These are phyloP conservation scores for Argyresthia goedartella DNA, from an alignment of 2,888 invertebrate species.

Conservation along the genomic window DNA sequence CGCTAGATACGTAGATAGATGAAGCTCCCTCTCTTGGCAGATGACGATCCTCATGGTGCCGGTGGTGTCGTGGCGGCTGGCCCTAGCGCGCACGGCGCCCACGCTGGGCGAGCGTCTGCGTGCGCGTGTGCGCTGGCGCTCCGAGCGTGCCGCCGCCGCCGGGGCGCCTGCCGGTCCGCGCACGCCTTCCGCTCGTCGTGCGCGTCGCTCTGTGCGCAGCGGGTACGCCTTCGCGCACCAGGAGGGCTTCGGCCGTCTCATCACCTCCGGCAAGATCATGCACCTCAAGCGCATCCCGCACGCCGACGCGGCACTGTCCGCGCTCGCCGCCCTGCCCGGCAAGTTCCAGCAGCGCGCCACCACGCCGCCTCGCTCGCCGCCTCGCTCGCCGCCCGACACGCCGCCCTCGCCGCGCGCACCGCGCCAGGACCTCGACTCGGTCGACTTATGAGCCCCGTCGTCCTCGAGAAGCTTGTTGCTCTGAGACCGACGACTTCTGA, in stretches of 20 bases:
- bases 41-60: slow-evolving; percentile 90
- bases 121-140: slow-evolving; percentile 79
- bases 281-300: slow-evolving; percentile 83
- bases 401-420: slow-evolving; percentile 70
- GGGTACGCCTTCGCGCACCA: slow-evolving; percentile 86
- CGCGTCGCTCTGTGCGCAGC: slow-evolving; percentile 91
- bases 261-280: slow-evolving; percentile 98
- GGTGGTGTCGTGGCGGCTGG: slow-evolving; percentile 95
- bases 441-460: slow-evolving; percentile 70
- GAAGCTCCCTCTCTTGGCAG: slow-evolving; percentile 22
- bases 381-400: slow-evolving; percentile 23
- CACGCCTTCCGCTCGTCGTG: slow-evolving; percentile 89
- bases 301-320: slow-evolving; percentile 80
- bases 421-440: slow-evolving; percentile 80
- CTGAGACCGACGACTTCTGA: no score
- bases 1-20: no score
- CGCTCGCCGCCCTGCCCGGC: slow-evolving; percentile 60
- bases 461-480: background rate
- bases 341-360: slow-evolving; percentile 82
- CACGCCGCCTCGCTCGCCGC: slow-evolving; percentile 44
- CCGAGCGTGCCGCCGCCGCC: slow-evolving; percentile 76
- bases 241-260: slow-evolving; percentile 96
- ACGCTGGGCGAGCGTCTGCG: slow-evolving; percentile 93
- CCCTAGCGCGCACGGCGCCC: slow-evolving; percentile 91
- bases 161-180: slow-evolving; percentile 85